Percentiles rank a stretch among this genome's conserved stretches.
phyloP scores from a whole-genome alignment of 2,888 invertebrate genomes.

The Sphaerophoria rueppellii region DNA sequence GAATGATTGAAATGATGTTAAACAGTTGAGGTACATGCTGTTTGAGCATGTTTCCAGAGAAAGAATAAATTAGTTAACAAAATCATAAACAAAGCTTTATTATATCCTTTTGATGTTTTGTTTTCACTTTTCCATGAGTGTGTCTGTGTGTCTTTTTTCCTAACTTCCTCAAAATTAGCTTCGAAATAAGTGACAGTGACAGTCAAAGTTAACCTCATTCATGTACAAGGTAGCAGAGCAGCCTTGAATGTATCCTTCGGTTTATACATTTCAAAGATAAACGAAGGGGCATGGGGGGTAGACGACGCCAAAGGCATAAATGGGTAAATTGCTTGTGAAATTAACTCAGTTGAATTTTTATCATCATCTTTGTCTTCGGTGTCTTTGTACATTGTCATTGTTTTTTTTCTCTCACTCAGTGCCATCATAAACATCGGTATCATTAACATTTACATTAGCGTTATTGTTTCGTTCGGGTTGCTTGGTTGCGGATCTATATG shows the following conservation, averaged over 20 bases:
- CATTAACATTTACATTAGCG: slow-evolving; percentile 61
- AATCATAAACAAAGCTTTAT: slow-evolving; percentile 62
- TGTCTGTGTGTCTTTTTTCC: no score
- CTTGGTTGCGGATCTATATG: not conserved
- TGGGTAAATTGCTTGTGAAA: slow-evolving; percentile 59
- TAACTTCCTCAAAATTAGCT: not conserved
- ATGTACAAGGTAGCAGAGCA: not conserved
- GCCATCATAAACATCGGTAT: slow-evolving; percentile 51
- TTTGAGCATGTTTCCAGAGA: slow-evolving; percentile 17
- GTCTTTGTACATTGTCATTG: slow-evolving; percentile 33
- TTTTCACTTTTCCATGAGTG: not conserved
- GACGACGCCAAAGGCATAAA: slow-evolving; percentile 25
- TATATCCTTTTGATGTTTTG: slow-evolving; percentile 46
- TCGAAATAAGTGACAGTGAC: not conserved
- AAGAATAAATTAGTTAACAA: slow-evolving; percentile 6
- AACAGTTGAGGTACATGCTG: not conserved
- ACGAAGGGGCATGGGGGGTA: not conserved
- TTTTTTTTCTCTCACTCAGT: not conserved
- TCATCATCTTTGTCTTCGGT: slow-evolving; percentile 25
- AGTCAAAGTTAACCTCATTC: not conserved
- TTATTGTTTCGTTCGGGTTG: slow-evolving; percentile 30
- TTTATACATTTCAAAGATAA: not conserved
- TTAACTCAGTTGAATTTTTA: slow-evolving; percentile 64
- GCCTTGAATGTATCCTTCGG: slow-evolving; percentile 19
- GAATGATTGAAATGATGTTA: no score